Conservation (phyloP, 1,140 invertebrate genomes). For the Zophobas morio region DNA sequence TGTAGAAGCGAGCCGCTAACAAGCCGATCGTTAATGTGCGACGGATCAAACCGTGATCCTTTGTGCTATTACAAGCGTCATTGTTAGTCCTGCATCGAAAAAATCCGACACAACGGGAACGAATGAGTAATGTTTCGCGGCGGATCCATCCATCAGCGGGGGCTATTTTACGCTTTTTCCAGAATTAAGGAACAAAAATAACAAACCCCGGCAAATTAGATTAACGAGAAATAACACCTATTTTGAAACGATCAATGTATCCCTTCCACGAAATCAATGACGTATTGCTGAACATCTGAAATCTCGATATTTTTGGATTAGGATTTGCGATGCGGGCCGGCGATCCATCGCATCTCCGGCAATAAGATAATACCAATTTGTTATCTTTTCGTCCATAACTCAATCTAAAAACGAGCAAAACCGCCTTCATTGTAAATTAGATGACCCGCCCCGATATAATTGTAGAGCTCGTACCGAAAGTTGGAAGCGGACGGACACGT, state of each 20-base stretch:
- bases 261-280: too few relatives aligned
- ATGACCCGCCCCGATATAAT: conserved; percentile 19
- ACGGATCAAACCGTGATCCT: conserved; percentile 50
- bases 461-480: conserved; percentile 26
- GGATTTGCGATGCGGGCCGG: too few relatives aligned
- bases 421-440: conserved; percentile 32
- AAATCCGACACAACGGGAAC: conserved; percentile 35
- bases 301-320: too few relatives aligned
- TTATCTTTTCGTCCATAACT: conserved; percentile 35
- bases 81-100: conserved; percentile 25
- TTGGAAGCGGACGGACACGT: conserved; percentile 20
- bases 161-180: conserved; percentile 53
- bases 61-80: conserved; percentile 43
- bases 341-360: conserved; percentile 12
- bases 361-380: conserved; percentile 28
- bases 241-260: neutral
- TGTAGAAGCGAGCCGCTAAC: conserved; percentile 43
- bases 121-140: conserved; percentile 48
- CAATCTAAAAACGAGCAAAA: conserved; percentile 17
- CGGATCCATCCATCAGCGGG: conserved; percentile 43
- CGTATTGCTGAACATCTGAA: too few relatives aligned
- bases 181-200: conserved; percentile 8
- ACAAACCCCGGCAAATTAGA: neutral
- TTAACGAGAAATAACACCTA: neutral
- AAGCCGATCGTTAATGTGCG: conserved; percentile 50